These are phyloP conservation scores for Marcusenius ussheri DNA, from an alignment of 2,113 vertebrate species.

Conservation along the genomic window DNA sequence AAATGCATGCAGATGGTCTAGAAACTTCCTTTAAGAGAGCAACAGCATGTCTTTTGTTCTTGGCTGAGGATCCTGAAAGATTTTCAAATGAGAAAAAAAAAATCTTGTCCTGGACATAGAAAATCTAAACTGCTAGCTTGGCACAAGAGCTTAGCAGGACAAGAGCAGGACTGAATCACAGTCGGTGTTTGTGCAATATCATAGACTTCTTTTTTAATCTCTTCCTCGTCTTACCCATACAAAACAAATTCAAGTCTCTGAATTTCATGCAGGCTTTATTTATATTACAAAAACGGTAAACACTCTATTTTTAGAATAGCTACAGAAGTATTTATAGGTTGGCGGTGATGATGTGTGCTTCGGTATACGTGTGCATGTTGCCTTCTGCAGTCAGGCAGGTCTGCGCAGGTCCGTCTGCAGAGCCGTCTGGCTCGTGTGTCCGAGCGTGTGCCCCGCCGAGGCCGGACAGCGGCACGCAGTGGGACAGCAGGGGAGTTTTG, in stretches of 20 bases:
- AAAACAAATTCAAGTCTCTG: slow-evolving; percentile 71
- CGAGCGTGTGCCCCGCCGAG: slow-evolving; percentile 64
- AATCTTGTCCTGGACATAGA: not conserved
- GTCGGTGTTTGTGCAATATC: not conserved
- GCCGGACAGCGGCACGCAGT: slow-evolving; percentile 73
- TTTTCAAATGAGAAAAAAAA: not conserved
- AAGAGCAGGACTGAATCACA: not conserved
- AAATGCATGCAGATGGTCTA: not conserved
- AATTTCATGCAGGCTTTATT: slow-evolving; percentile 57
- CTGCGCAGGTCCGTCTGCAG: slow-evolving; percentile 79
- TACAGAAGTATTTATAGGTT: slow-evolving; percentile 67
- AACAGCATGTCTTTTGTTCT: not conserved
- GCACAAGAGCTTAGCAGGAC: not conserved
- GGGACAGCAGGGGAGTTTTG: slow-evolving; percentile 87
- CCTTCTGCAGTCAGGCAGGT: slow-evolving; percentile 75
- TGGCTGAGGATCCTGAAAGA: not conserved
- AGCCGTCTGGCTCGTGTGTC: slow-evolving; percentile 78
- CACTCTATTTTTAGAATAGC: slow-evolving; percentile 46
- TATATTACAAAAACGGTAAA: slow-evolving; percentile 54
- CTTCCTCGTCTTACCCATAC: slow-evolving; percentile 35
- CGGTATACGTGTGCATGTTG: slow-evolving; percentile 74
- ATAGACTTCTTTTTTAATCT: slow-evolving; percentile 20
- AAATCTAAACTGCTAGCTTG: not conserved
- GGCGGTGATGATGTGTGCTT: slow-evolving; percentile 79
- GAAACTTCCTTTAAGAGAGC: not conserved